Evolutionary conservation across 2,888 invertebrate genomes (phyloP).

Genomic region (Amphiduros pacificus): DNA sequence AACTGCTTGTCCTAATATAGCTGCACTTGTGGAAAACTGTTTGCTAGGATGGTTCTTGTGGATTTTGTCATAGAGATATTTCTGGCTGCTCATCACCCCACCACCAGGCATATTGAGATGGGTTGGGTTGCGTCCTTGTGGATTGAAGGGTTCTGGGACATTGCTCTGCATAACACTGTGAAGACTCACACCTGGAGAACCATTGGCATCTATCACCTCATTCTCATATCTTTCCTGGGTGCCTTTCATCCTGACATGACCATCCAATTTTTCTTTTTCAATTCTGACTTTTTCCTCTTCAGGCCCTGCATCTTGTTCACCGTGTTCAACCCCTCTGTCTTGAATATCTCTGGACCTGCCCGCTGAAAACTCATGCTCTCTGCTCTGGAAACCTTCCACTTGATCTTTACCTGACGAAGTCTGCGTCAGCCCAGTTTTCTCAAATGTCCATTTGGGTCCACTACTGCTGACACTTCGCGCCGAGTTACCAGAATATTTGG

Average conservation of each 20-base stretch:
- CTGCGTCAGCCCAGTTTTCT: too few species aligned
- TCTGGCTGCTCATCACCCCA: conserved; percentile 71
- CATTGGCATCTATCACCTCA: not conserved
- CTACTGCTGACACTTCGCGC: not conserved
- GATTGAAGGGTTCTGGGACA: conserved; percentile 68
- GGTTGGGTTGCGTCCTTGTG: conserved; percentile 53
- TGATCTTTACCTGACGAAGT: not conserved
- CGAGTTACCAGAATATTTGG: too few species aligned
- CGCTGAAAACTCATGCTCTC: conserved; percentile 8
- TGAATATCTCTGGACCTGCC: not conserved
- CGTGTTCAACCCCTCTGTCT: not conserved
- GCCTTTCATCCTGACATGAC: not conserved
- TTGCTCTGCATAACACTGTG: conserved; percentile 76
- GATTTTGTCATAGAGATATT: conserved; percentile 60
- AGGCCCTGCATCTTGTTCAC: conserved; percentile 2
- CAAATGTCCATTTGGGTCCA: not conserved
- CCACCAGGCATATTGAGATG: conserved; percentile 78
- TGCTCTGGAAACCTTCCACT: not conserved
- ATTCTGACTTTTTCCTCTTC: not conserved
- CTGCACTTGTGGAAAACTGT: conserved; percentile 4
- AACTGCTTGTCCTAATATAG: not conserved
- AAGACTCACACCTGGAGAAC: conserved; percentile 63
- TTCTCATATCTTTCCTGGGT: not conserved
- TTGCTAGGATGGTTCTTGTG: conserved; percentile 7
- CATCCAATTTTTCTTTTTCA: not conserved